Evolutionary conservation across 2,888 invertebrate species (phyloP), one percentile per base, ranked within the genome.

Genomic region (Euphydryas editha): DNA sequence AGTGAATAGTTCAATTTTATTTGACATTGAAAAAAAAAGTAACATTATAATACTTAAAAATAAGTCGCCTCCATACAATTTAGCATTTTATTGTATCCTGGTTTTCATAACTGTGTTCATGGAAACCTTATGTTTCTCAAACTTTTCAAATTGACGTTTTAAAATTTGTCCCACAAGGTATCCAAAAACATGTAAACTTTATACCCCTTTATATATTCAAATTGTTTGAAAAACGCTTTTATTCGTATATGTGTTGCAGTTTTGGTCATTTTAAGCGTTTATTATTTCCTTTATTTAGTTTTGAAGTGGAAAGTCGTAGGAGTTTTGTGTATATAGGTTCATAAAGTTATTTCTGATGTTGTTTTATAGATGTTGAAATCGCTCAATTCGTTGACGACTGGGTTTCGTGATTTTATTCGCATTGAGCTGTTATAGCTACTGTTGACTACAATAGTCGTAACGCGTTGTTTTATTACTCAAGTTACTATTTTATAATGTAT

Each of bases 21-120:
- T n/a, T n/a, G n/a, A n/a, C n/a, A n/a, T n/a, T n/a, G n/a, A n/a
- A n/a, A n/a, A n/a, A n/a, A n/a, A n/a, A n/a, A n/a, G n/a, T n/a
- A n/a, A n/a, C n/a, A n/a, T 30, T 30, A 4, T 7, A 7, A 30
- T 11, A 1, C 11, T 56, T n/a, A 51, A 30, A 42, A 61, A 76
- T 57, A 86, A 83, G 80, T 82, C 72, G 39, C 59, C 68, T 86
- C 88, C 83, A 84, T 44, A 75, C 57, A 78, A 36, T 1, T 0
- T 37, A 44, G 17, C 67, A n/a, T n/a, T 54, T 62, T 64, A 49
- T 73, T 71, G 73, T 75, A 85, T 88, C 88, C 89, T 87, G 85
- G 74, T 77, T 90, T 90, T 83, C 90, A 87, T 79, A 85, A 90
- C 87, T 78, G 71, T 78, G 86, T 83, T 87, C 90, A 86, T 81